phyloP scores from a whole-genome alignment of 2,113 vertebrate genomes.

The Neofelis nebulosa region DNA sequence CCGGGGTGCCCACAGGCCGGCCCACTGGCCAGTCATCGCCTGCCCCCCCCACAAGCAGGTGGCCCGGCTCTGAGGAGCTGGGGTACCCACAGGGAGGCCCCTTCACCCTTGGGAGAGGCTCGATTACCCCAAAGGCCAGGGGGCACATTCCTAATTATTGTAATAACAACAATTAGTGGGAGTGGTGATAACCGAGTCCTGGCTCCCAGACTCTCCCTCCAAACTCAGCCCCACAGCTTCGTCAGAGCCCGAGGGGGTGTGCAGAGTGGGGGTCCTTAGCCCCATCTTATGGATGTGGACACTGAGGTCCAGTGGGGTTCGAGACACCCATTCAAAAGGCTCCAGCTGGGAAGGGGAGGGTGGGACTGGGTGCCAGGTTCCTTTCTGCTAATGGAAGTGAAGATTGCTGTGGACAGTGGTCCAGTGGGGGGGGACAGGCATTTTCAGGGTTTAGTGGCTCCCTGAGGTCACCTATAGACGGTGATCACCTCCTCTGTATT shows the following conservation, averaged over 20 bases:
- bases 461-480: neutral
- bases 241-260: rapidly evolving
- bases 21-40: neutral
- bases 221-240: rapidly evolving
- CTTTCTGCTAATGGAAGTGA: rapidly evolving
- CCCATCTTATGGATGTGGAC: neutral
- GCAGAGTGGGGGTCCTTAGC: neutral
- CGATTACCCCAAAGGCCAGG: neutral
- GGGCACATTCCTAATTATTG: neutral
- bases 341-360: rapidly evolving
- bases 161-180: neutral
- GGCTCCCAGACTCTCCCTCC: neutral
- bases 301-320: neutral
- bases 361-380: neutral
- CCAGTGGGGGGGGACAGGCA: rapidly evolving
- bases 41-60: neutral
- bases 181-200: rapidly evolving
- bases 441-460: neutral
- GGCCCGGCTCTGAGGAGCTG: neutral
- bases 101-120: neutral
- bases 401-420: rapidly evolving
- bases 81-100: neutral
- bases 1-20: neutral
- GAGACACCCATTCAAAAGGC: neutral
- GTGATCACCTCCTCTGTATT: neutral